A percentile compares a stretch with the other conserved stretches of the same genome.
phyloP scores from a whole-genome alignment of 2,113 vertebrate genomes.

The Lucifuga dentata region DNA sequence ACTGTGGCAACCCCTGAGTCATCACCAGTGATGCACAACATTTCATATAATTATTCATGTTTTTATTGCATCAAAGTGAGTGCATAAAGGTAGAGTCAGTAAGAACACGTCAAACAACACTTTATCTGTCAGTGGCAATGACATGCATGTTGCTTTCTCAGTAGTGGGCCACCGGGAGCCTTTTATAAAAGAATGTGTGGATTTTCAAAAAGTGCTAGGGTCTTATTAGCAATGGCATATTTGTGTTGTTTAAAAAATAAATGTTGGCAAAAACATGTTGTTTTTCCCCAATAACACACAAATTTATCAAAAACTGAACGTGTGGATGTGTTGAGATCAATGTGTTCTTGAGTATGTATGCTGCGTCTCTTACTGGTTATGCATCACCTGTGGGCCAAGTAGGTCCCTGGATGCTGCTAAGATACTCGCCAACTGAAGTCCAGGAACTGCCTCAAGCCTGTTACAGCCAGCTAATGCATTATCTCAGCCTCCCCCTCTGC shows the following conservation, averaged over 20 bases:
- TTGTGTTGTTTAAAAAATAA: not conserved
- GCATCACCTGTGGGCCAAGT: conserved; percentile 55
- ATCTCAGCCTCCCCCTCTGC: conserved; percentile 65
- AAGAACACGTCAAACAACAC: conserved; percentile 22
- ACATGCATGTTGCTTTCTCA: not conserved
- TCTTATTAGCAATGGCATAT: not conserved
- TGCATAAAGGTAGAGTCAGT: not conserved
- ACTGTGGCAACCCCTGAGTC: conserved; percentile 5
- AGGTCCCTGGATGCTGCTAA: conserved; percentile 64
- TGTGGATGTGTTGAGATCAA: conserved; percentile 5
- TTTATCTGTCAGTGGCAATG: not conserved
- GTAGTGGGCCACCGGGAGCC: conserved; percentile 3
- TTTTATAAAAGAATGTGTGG: not conserved
- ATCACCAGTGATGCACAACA: not conserved
- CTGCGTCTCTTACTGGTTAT: conserved; percentile 57
- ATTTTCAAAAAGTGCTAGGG: not conserved
- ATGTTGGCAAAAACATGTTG: not conserved
- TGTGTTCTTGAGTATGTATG: conserved; percentile 23
- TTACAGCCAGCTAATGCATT: conserved; percentile 79
- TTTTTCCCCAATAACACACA: conserved; percentile 10
- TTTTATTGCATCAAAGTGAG: conserved; percentile 3
- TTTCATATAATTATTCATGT: not conserved
- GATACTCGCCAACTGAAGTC: conserved; percentile 69
- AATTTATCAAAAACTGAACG: conserved; percentile 1
- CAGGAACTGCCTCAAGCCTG: conserved; percentile 78